Conservation (phyloP, 2,113 vertebrate species). For the Copsychus sechellarum region DNA sequence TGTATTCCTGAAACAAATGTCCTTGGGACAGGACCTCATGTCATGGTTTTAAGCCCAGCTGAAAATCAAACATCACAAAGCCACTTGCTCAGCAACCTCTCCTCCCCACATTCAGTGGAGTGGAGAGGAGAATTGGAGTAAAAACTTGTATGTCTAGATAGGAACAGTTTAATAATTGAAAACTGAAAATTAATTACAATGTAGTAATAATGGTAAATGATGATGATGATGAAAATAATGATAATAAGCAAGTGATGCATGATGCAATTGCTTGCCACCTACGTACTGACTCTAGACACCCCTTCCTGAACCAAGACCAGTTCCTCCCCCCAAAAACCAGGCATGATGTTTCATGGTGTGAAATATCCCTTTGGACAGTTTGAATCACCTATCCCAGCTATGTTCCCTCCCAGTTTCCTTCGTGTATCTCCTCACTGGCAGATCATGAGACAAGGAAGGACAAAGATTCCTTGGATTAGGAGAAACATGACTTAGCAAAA, state of each 20-base stretch:
- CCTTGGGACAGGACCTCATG: not conserved
- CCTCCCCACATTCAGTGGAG: fast-evolving
- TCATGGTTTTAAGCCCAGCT: not conserved
- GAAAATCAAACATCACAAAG: not conserved
- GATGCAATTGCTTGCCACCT: fast-evolving
- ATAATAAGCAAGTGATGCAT: not conserved
- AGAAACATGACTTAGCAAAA: not conserved
- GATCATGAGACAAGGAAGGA: not conserved
- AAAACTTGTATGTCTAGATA: fast-evolving
- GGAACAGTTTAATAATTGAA: not conserved
- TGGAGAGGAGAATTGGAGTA: not conserved
- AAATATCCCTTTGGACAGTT: not conserved
- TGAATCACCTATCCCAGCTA: not conserved
- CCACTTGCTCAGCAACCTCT: not conserved
- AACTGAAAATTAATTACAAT: not conserved
- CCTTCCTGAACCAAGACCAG: not conserved
- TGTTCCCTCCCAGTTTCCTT: not conserved
- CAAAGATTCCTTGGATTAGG: not conserved
- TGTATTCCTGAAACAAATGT: not conserved
- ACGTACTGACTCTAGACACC: not conserved
- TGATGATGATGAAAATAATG: not conserved
- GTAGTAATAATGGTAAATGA: not conserved
- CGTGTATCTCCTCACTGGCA: not conserved
- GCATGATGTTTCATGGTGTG: not conserved
- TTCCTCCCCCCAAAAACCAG: not conserved